phyloP scores from a whole-genome alignment of 2,797 vertebrate genomes.

The Manis javanica region DNA sequence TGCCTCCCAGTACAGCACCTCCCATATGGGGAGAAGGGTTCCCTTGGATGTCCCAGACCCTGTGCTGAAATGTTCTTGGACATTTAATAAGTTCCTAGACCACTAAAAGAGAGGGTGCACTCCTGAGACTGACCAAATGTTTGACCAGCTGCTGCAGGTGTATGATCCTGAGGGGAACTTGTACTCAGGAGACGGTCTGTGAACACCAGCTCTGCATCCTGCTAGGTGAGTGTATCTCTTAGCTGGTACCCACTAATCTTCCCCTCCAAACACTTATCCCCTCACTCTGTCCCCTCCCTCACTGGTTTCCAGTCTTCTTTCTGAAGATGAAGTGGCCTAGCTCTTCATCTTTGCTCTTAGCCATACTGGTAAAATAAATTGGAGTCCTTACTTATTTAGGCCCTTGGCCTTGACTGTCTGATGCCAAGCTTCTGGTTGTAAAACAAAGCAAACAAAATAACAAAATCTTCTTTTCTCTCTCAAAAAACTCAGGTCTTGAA shows the following conservation, averaged over 20 bases:
- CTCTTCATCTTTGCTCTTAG: constrained; percentile 28
- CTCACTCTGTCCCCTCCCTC: neutral
- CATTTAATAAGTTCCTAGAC: neutral
- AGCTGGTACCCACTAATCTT: neutral
- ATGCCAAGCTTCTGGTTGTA: neutral
- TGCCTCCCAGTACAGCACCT: neutral
- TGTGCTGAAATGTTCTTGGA: neutral
- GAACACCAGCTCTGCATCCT: neutral
- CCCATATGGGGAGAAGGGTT: neutral
- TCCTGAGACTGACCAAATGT: neutral
- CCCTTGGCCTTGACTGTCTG: neutral
- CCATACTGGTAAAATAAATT: neutral
- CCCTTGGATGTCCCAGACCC: neutral
- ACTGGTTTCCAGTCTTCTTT: neutral
- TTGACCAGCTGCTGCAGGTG: neutral
- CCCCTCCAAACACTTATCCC: neutral
- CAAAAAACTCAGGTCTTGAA: neutral
- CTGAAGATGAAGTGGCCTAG: neutral
- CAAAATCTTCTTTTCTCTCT: neutral
- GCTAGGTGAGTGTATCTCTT: neutral
- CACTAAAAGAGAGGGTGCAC: neutral
- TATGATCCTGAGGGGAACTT: neutral
- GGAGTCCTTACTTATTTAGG: neutral
- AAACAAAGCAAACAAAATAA: neutral
- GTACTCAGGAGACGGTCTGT: neutral